These are phyloP conservation scores for Brachyalestes nurse DNA, from an alignment of 2,797 vertebrate genomes.

Conservation along the genomic window DNA sequence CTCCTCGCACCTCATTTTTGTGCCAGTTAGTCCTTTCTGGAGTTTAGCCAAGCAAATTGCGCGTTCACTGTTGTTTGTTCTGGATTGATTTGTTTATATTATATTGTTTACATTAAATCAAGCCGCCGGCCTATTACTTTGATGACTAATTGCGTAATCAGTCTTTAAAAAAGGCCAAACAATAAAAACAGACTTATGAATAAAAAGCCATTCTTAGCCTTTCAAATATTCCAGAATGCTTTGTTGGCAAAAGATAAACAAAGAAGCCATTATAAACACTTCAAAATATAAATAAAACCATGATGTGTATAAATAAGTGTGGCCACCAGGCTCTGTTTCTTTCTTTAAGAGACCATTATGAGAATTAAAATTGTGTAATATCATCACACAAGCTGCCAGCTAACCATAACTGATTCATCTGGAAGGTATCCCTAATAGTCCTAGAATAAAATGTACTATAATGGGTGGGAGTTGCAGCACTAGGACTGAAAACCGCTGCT, in stretches of 20 bases:
- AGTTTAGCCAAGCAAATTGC: background rate
- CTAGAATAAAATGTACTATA: background rate
- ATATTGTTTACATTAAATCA: too few species aligned
- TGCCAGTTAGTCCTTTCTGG: background rate
- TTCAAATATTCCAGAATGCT: too few species aligned
- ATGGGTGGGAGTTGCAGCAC: background rate
- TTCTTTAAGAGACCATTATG: background rate
- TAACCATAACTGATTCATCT: too few species aligned
- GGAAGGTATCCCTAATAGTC: background rate
- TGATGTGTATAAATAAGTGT: background rate
- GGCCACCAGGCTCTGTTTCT: background rate
- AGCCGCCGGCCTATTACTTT: background rate
- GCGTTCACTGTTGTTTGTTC: background rate
- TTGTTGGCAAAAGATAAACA: too few species aligned
- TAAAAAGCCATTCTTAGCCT: too few species aligned
- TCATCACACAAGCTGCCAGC: background rate
- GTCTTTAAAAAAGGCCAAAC: too few species aligned
- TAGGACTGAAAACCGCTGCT: background rate
- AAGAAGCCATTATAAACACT: too few species aligned
- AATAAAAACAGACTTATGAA: too few species aligned
- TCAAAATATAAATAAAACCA: background rate
- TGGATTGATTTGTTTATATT: background rate
- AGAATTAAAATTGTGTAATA: background rate
- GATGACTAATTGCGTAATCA: too few species aligned
- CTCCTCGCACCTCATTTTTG: background rate